These are phyloP conservation scores for Andricus curvator DNA, from an alignment of 2,888 invertebrate species.

Conservation along the genomic window DNA sequence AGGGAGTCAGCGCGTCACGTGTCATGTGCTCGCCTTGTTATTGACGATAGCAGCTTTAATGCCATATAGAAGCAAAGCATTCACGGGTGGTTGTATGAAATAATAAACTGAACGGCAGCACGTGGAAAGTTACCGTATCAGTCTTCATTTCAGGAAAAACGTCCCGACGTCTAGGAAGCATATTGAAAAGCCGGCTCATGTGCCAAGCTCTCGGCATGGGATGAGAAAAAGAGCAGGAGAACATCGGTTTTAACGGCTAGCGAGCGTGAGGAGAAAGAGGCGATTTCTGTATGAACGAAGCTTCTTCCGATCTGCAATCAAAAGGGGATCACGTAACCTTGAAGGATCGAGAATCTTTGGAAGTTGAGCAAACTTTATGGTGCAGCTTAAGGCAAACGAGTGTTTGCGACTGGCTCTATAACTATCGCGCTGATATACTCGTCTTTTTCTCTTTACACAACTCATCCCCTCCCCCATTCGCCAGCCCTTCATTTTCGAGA, in stretches of 20 bases:
- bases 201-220: constrained; percentile 39
- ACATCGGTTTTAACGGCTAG: constrained; percentile 34
- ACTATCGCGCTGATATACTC: constrained; percentile 49
- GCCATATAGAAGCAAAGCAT: constrained; percentile 20
- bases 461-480: background rate
- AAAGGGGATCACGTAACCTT: constrained; percentile 65
- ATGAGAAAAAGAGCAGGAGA: constrained; percentile 20
- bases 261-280: constrained; percentile 39
- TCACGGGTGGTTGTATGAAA: constrained; percentile 53
- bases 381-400: constrained; percentile 58
- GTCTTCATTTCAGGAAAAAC: constrained; percentile 62
- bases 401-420: constrained; percentile 54
- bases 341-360: constrained; percentile 39
- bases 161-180: constrained; percentile 46
- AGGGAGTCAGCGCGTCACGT: constrained; percentile 51
- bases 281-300: constrained; percentile 45
- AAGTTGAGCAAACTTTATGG: constrained; percentile 58
- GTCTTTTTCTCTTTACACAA: background rate
- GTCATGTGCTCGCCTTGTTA: constrained; percentile 58
- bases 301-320: constrained; percentile 60
- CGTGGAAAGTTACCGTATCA: constrained; percentile 58
- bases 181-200: constrained; percentile 57
- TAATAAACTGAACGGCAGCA: constrained; percentile 55
- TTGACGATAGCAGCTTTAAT: constrained; percentile 53
- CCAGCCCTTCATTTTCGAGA: background rate